Evolutionary conservation across 2,888 invertebrate genomes (phyloP).

Genomic region (Caenorhabditis panamensis): DNA sequence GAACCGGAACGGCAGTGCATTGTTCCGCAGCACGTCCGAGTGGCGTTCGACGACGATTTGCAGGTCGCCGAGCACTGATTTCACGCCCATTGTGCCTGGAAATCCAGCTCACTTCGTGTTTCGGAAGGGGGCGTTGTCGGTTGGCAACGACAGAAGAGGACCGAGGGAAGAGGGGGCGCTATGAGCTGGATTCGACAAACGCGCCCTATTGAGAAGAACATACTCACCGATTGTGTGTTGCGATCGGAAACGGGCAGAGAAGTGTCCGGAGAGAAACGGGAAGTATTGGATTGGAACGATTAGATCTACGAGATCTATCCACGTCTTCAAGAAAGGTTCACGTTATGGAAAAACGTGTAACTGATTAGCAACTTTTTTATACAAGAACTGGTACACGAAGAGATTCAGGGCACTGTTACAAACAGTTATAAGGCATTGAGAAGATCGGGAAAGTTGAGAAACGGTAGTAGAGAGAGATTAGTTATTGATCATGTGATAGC

Average conservation of each 20-base stretch:
- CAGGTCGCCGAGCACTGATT: constrained; percentile 67
- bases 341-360: background rate
- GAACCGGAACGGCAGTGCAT: constrained; percentile 65
- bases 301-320: constrained; percentile 9
- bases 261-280: constrained; percentile 7
- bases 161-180: constrained; percentile 13
- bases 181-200: constrained; percentile 53
- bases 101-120: background rate
- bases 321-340: constrained; percentile 11
- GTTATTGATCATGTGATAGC: constrained; percentile 43
- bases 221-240: background rate
- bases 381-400: background rate
- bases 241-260: background rate
- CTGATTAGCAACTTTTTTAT: background rate
- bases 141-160: constrained; percentile 8
- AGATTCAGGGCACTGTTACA: constrained; percentile 5
- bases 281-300: constrained; percentile 13
- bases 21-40: constrained; percentile 68
- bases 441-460: constrained; percentile 1
- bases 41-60: constrained; percentile 69
- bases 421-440: no score
- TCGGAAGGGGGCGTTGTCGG: background rate
- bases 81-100: constrained; percentile 48
- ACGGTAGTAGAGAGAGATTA: background rate
- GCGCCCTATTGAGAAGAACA: constrained; percentile 56